Conservation (phyloP, 2,797 vertebrate species). For the Sylvia borin region DNA sequence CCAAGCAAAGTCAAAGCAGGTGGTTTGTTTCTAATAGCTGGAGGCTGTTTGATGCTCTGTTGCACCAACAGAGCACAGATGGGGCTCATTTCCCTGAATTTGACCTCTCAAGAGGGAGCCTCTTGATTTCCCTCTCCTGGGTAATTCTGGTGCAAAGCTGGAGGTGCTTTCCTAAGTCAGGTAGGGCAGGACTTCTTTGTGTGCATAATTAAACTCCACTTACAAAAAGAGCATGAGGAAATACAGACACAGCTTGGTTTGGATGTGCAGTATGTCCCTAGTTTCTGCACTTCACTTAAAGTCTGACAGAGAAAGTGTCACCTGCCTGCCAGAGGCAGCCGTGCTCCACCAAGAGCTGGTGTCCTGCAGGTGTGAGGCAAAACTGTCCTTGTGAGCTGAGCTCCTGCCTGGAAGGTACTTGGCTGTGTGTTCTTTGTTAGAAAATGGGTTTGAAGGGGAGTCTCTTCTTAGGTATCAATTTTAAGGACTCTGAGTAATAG, state of each 20-base stretch:
- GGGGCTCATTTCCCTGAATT: neutral
- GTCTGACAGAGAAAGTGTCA: neutral
- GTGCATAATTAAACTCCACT: neutral
- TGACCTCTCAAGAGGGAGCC: neutral
- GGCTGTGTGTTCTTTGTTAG: neutral
- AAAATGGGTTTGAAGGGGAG: neutral
- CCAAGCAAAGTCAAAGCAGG: neutral
- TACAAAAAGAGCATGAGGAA: neutral
- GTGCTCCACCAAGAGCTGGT: rapidly evolving
- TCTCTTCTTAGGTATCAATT: neutral
- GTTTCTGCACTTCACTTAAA: neutral
- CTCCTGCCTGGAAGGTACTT: neutral
- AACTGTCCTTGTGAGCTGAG: neutral
- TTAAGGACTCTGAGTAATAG: neutral
- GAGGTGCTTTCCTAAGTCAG: neutral
- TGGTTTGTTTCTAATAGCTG: neutral
- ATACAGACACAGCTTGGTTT: neutral
- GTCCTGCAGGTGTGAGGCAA: neutral
- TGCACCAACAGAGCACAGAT: neutral
- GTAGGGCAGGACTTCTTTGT: neutral
- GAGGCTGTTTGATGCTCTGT: neutral
- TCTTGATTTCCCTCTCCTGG: neutral
- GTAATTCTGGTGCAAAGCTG: neutral
- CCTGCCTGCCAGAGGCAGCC: neutral
- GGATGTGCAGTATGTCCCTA: neutral